Conservation (phyloP, 2,888 invertebrate species). For the Mesodorylaimus sp. region DNA sequence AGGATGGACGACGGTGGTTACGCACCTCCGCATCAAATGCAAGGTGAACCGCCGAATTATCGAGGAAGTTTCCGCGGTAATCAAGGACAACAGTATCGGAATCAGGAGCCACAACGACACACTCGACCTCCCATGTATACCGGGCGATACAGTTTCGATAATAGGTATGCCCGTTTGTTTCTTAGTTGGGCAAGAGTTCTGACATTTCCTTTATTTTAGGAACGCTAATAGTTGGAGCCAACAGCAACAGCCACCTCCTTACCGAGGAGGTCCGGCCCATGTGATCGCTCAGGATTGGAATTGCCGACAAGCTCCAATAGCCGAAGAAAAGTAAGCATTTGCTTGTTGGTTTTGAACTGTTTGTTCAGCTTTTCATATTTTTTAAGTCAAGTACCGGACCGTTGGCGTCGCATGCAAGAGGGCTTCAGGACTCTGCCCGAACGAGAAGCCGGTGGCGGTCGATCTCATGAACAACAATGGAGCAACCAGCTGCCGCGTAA, state of each 20-base stretch:
- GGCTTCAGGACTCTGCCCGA: background rate
- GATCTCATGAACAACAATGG: slow-evolving; percentile 7
- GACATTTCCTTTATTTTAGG: no score
- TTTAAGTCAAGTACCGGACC: slow-evolving; percentile 8
- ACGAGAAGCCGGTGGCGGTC: background rate
- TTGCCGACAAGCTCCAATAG: background rate
- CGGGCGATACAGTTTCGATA: slow-evolving; percentile 6
- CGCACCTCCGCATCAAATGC: no score
- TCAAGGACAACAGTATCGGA: no score
- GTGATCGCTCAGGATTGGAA: no score
- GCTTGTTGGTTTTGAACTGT: background rate
- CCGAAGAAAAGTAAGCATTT: background rate
- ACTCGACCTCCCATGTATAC: slow-evolving; percentile 5
- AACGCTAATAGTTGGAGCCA: no score
- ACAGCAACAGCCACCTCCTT: no score
- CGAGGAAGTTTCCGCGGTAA: no score
- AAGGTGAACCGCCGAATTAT: no score
- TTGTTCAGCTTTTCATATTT: background rate
- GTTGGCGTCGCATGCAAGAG: slow-evolving; percentile 9
- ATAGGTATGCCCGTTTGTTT: no score
- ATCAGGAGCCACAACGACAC: background rate
- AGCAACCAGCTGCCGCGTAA: slow-evolving; percentile 5
- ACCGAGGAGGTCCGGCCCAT: no score
- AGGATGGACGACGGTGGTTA: no score
- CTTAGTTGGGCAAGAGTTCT: no score